A percentile compares a stretch with the other conserved stretches of the same genome.
Conservation (phyloP, 2,888 invertebrate species). For the Palloptera scutellata region DNA sequence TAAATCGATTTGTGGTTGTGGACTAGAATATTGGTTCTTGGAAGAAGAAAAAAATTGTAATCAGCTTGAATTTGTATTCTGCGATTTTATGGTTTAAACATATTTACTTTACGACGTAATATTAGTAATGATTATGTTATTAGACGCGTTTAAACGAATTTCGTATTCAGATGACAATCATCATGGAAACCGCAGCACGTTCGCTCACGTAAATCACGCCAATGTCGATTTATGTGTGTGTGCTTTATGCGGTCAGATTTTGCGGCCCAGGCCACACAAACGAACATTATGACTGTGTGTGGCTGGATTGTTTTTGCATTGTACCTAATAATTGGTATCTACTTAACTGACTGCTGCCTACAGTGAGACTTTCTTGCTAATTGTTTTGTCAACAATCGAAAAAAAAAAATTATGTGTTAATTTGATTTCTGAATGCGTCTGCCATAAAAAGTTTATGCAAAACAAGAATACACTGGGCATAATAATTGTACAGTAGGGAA, state of each 20-base stretch:
- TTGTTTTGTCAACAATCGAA: constrained; percentile 47
- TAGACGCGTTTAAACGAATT: no score
- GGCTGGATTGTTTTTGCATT: constrained; percentile 13
- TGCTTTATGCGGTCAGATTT: background rate
- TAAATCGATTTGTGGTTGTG: background rate
- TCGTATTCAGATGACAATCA: no score
- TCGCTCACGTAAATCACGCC: no score
- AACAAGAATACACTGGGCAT: constrained; percentile 16
- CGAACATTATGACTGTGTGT: constrained; percentile 1
- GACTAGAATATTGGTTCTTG: background rate
- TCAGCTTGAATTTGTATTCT: no score
- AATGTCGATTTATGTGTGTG: background rate
- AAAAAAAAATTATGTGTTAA: constrained; percentile 33
- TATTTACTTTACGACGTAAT: no score
- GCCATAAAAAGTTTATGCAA: constrained; percentile 5
- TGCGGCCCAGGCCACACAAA: background rate
- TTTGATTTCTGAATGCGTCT: constrained; percentile 27
- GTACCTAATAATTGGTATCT: no score
- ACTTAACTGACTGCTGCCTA: no score
- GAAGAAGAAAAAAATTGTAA: no score
- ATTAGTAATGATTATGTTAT: no score
- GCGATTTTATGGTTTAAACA: no score
- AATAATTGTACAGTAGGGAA: background rate
- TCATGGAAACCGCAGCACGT: no score
- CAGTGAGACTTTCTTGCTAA: constrained; percentile 37